Evolutionary conservation across 2,888 invertebrate species (phyloP).

Genomic region (Phragmatobia fuliginosa): DNA sequence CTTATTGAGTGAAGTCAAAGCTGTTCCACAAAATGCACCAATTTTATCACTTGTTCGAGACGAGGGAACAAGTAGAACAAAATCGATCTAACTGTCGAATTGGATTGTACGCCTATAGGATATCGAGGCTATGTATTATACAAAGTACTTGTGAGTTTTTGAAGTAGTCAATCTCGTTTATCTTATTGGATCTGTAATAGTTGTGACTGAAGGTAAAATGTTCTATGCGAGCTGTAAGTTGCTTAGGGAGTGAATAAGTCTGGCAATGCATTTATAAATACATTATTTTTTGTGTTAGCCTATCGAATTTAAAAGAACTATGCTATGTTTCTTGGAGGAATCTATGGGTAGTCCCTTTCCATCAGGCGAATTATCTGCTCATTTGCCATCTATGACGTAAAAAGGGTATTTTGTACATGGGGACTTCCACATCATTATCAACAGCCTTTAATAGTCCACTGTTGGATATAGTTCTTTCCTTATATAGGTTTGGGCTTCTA

Average conservation of each 20-base stretch:
- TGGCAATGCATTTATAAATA: too few relatives aligned
- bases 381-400: too few relatives aligned
- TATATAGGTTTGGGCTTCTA: too few relatives aligned
- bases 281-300: too few relatives aligned
- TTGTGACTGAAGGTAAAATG: slow-evolving; percentile 23
- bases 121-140: slow-evolving; percentile 23
- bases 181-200: not conserved
- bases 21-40: slow-evolving; percentile 30
- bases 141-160: slow-evolving; percentile 23
- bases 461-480: too few relatives aligned
- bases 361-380: too few relatives aligned
- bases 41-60: slow-evolving; percentile 31
- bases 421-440: too few relatives aligned
- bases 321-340: too few relatives aligned
- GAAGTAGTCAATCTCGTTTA: slow-evolving; percentile 25
- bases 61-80: slow-evolving; percentile 16
- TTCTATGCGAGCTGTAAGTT: not conserved
- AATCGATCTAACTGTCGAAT: slow-evolving; percentile 49
- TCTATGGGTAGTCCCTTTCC: too few relatives aligned
- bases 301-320: too few relatives aligned
- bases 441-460: too few relatives aligned
- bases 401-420: too few relatives aligned
- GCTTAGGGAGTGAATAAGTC: not conserved
- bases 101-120: slow-evolving; percentile 32
- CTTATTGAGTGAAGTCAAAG: slow-evolving; percentile 24